Base-by-base conservation (phyloP, 2,113 vertebrate genomes). In the Malurus melanocephalus region DNA sequence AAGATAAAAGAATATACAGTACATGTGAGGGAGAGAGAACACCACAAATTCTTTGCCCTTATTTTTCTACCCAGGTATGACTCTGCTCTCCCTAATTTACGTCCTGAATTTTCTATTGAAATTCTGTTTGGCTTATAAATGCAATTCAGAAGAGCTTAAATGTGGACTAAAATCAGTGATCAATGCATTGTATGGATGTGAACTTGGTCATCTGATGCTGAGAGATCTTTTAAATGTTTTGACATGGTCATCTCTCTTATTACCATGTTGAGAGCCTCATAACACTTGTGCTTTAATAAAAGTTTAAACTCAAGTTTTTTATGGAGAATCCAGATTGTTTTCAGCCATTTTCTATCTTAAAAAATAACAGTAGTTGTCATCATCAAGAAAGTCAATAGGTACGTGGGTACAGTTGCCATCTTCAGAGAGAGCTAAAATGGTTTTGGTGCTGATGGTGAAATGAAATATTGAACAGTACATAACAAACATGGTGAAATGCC, bases 281-380 rank as follows among this genome's bases (percentile, higher is more conserved):
- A 62, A 57, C 12, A 13, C 28, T 53, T 68, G 3, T 6, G 7
- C 71, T 82, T 61, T 71, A 38, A 21, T 33, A 40, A 16, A 22
- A 0, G 0, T 27, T 80, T 73, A 32, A 73, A 12, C 26, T 48
- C 0, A 8, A 10, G 19, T 42, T 60, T 69, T 80, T 81, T 4
- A 7, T 61, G 59, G 42, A 46, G 46, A 52, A 71, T 82, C 3
- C 20, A 69, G 51, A 14, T 61, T 79, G 46, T 64, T 68, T 42
- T 88, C 27, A 83, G 24, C 12, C 10, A 11, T 51, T 80, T 93
- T 87, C 16, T 65, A 4, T 72, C 88, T 40, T 4, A 79, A 61
- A 85, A 81, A 52, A 8, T 30, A 45, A 6, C 17, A 26, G 18
- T 23, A 59, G 5, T 28, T 15, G 6, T 69, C 23, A 22, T 59